Evolutionary conservation across 2,888 invertebrate genomes (phyloP).

Genomic region (Drosophila demipolita): DNA sequence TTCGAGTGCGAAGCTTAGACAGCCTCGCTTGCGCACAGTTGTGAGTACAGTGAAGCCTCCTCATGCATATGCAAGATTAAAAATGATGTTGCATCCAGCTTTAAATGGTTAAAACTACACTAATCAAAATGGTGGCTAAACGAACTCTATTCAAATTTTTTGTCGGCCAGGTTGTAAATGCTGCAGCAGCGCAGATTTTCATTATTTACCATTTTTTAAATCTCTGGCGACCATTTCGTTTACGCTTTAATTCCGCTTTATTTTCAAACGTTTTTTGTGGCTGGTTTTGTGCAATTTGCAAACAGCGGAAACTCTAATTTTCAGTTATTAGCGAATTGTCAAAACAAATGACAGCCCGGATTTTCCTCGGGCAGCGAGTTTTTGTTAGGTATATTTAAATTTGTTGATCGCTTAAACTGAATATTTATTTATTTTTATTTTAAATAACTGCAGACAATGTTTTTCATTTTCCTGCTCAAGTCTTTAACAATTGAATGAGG

Average conservation of each 20-base stretch:
- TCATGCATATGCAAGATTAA: constrained; percentile 66
- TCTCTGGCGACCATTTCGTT: constrained; percentile 5
- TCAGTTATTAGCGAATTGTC: constrained; percentile 71
- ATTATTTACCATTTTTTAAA: background rate
- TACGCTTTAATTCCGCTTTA: constrained; percentile 13
- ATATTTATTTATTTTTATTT: constrained; percentile 3
- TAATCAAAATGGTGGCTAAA: constrained; percentile 58
- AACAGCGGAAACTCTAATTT: constrained; percentile 60
- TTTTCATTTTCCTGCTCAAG: background rate
- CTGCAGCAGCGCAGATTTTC: background rate
- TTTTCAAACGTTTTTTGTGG: constrained; percentile 12
- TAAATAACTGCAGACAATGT: background rate
- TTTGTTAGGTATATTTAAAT: constrained; percentile 6
- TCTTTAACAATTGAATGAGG: background rate
- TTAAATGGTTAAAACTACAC: constrained; percentile 59
- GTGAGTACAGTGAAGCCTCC: constrained; percentile 41
- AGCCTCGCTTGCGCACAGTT: constrained; percentile 18
- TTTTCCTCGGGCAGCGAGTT: constrained; percentile 21
- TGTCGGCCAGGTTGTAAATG: background rate
- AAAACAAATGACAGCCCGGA: constrained; percentile 63
- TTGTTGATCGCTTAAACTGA: constrained; percentile 4
- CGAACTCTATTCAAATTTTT: background rate
- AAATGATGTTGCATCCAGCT: constrained; percentile 25
- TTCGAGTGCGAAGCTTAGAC: constrained; percentile 65
- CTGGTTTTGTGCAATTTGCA: constrained; percentile 18